Base-by-base conservation (phyloP, 2,888 invertebrate species). In the Phaonia tiefii region DNA sequence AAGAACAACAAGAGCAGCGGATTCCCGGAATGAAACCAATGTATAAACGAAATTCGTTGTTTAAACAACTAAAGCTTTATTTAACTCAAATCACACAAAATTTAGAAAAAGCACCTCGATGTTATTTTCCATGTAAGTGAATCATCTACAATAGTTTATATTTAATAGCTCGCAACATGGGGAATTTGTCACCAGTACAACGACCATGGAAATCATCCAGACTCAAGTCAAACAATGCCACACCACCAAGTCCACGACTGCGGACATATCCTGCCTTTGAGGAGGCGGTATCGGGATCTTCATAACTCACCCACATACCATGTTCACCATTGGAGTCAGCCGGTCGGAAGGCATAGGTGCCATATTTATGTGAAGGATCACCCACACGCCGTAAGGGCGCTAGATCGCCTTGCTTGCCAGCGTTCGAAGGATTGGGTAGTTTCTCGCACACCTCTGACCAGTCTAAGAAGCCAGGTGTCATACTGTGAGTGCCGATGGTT, bases 231-330 rank as follows among this genome's bases (percentile, higher is more conserved):
- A 93, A 92, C 54, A 96, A 91, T 0, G 96, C 95, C 20, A 96
- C 91, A 49, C 96, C 96, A 10, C 96, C 96, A 0, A 96, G 92
- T 70, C 94, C 94, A 90, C 95, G 96, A 0, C 94, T 93, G 85
- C 95, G 92, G 58, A 92, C 95, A 87, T 94, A 96, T 8, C 92
- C 90, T 0, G 96, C 96, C 89, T 96, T 96, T 87, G 94, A 94
- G 44, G 94, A 95, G 58, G 95, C 96, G 0, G 95, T 95, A 85
- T 96, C 96, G 0, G 95, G 94, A 88, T 96, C 96, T 85, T 96
- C 96, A 88, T 95, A 96, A 80, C 94, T 94, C 2, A 95, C 94
- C 96, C 96, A 97, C 15, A 96, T 88, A 4, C 96, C 96, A n/a
- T 93, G 92, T 0, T 93, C 93, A 75, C 92, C 93, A 51, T 93